Base-by-base conservation (phyloP, 2,888 invertebrate species). In the Drosophila borborema region DNA sequence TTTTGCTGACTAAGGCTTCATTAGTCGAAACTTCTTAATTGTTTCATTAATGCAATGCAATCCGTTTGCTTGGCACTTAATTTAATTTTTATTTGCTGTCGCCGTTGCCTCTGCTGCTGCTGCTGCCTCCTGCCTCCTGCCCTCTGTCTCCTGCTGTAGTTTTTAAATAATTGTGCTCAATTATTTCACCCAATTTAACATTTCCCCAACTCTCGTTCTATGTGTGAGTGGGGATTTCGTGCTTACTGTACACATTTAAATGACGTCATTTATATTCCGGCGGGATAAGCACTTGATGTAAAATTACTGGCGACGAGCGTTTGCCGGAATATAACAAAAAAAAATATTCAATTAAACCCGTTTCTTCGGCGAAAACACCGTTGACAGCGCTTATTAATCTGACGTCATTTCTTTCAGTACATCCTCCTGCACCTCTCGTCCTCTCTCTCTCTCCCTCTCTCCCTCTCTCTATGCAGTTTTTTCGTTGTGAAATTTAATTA, bases 131-230 rank as follows among this genome's bases (percentile, higher is more conserved):
- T 51, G 36, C 20, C 20, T 20, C 20, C 20, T 20, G 20, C 20
- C 20, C 48, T 9, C 1, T 5, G 10, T 10, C 59, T 64, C 23
- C 63, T 64, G 54, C 59, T 67, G 77, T 86, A 73, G 81, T 84
- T 89, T 85, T 89, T 82, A 87, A 86, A 86, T 86, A 85, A 86
- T 89, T 89, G 89, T 77, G 64, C 74, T 80, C 86, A 86, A 86
- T 86, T 86, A 86, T 86, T 86, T 86, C 82, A 78, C 82, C 87
- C 89, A 86, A 86, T 86, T 86, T 87, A 87, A 87, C 89, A 89
- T 80, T 89, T 86, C 64, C 72, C 67, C 72, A 53, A 34, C 18
- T 40, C 10, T 18, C 14, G 31, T 34, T 66, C n/a, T 60, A 48
- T 72, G 64, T 63, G 60, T 66, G 61, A 61, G 9, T 53, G 14